phyloP scores from a whole-genome alignment of 64 coral and sea anemone genomes.

The Stylophora pistillata region DNA sequence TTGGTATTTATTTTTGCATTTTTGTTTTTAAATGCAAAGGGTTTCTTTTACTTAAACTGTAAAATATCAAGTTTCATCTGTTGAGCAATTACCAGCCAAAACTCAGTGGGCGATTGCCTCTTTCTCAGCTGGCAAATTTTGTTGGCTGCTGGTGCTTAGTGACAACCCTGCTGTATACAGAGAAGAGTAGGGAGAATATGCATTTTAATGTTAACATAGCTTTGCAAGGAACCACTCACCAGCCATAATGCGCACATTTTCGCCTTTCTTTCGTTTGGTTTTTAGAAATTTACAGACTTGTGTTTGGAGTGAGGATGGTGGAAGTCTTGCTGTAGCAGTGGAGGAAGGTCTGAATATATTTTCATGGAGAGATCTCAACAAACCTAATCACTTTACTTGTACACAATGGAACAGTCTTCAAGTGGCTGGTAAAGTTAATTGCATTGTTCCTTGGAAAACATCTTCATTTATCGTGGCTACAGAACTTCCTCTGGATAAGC shows the following conservation, averaged over 20 bases:
- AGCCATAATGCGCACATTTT: neutral
- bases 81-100: too few relatives aligned
- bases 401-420: constrained; percentile 25
- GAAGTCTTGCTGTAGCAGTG: constrained; percentile 11
- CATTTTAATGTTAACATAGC: too few relatives aligned
- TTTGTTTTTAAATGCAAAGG: too few relatives aligned
- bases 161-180: too few relatives aligned
- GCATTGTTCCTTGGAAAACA: constrained; percentile 1
- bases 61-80: too few relatives aligned
- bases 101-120: too few relatives aligned
- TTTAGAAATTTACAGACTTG: constrained; percentile 29
- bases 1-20: too few relatives aligned
- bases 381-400: constrained; percentile 30
- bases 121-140: too few relatives aligned
- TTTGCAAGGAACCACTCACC: too few relatives aligned
- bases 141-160: too few relatives aligned
- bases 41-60: too few relatives aligned
- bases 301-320: constrained; percentile 21
- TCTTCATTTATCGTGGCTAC: constrained; percentile 23
- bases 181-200: too few relatives aligned
- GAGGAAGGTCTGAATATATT: constrained; percentile 10
- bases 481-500: constrained; percentile 29
- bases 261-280: neutral
- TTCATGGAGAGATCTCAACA: constrained; percentile 5
- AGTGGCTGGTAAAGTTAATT: neutral